A percentile compares a stretch with the other conserved stretches of the same genome.
These are phyloP conservation scores for Eucidaris tribuloides DNA, from an alignment of 35 echinoderm and acorn worm genomes.

Conservation along the genomic window DNA sequence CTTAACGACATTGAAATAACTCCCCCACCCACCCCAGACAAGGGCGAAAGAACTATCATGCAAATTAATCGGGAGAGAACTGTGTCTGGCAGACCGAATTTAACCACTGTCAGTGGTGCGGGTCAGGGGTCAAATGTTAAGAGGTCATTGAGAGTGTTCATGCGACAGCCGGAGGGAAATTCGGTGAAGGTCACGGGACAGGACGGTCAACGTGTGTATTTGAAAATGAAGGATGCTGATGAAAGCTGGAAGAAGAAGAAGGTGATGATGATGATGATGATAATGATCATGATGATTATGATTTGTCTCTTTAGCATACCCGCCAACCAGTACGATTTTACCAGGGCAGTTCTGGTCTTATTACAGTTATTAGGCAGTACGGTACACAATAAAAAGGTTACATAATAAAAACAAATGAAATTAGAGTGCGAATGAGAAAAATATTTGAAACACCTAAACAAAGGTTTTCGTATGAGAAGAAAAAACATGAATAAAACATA, in stretches of 20 bases:
- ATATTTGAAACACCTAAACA: too few species aligned
- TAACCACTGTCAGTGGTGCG: neutral
- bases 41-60: conserved; percentile 45
- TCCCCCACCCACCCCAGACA: conserved; percentile 74
- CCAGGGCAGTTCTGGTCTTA: too few species aligned
- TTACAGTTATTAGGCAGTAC: too few species aligned
- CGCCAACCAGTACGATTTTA: too few species aligned
- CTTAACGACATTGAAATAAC: conserved; percentile 71
- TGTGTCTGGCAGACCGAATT: conserved; percentile 11
- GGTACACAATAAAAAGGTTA: too few species aligned
- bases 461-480: too few species aligned
- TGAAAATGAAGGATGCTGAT: conserved; percentile 63
- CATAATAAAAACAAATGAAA: too few species aligned
- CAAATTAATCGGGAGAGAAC: conserved; percentile 27
- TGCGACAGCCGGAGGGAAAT: conserved; percentile 60
- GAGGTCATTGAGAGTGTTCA: conserved; percentile 30
- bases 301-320: neutral
- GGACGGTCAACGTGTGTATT: conserved; percentile 71
- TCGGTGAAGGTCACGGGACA: conserved; percentile 66
- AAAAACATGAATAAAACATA: too few species aligned
- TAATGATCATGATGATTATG: neutral
- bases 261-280: conserved; percentile 10
- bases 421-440: too few species aligned
- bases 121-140: neutral
- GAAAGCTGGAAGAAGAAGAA: neutral